Evolutionary conservation across 2,113 vertebrate species (phyloP).

Genomic region (Hippocampus mohnikei): DNA sequence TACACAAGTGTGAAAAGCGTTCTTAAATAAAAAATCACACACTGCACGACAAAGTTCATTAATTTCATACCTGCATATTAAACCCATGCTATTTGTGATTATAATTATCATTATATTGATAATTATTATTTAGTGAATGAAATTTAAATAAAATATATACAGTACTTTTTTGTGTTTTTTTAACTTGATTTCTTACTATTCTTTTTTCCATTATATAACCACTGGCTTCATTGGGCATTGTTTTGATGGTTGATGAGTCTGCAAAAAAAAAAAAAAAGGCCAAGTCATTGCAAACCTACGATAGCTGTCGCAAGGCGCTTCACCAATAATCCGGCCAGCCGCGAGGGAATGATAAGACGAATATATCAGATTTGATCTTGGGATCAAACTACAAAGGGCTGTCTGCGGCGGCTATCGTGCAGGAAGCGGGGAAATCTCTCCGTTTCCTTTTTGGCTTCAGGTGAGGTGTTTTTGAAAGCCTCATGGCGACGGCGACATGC

Average conservation of each 20-base stretch:
- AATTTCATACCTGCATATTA: background rate
- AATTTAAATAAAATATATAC: too few relatives aligned
- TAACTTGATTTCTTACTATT: slow-evolving; percentile 21
- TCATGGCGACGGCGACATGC: slow-evolving; percentile 34
- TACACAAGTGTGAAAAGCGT: slow-evolving; percentile 10
- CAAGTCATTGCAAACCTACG: slow-evolving; percentile 43
- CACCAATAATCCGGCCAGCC: slow-evolving; percentile 41
- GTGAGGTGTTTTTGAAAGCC: slow-evolving; percentile 38
- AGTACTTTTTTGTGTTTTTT: background rate
- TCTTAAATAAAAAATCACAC: too few relatives aligned
- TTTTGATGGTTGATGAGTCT: slow-evolving; percentile 47
- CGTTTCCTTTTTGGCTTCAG: slow-evolving; percentile 9
- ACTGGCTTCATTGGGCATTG: slow-evolving; percentile 24
- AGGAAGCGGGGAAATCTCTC: slow-evolving; percentile 16
- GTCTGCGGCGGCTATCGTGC: slow-evolving; percentile 20
- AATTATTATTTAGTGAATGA: too few relatives aligned
- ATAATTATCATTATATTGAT: too few relatives aligned
- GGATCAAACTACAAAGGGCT: slow-evolving; percentile 35
- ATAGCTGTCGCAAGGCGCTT: slow-evolving; percentile 37
- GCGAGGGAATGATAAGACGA: slow-evolving; percentile 39
- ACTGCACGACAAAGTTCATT: slow-evolving; percentile 7
- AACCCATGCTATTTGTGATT: background rate
- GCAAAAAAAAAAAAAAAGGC: slow-evolving; percentile 25
- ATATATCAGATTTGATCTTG: slow-evolving; percentile 39
- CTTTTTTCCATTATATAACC: background rate